phyloP scores from a whole-genome alignment of 2,113 vertebrate species.

The Chitala chitala region DNA sequence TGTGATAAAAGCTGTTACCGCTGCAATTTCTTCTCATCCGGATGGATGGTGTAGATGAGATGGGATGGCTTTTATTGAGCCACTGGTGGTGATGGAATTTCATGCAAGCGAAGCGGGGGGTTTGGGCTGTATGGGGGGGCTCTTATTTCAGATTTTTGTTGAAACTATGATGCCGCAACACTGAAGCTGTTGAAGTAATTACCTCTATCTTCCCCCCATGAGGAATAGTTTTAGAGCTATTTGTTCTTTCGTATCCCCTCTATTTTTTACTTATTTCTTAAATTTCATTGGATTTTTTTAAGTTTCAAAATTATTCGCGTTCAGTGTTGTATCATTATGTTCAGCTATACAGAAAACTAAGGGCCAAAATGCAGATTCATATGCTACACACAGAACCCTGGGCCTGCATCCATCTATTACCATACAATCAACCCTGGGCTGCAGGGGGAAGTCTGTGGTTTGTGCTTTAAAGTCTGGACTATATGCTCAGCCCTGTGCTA shows the following conservation, averaged over 20 bases:
- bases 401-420: too few species aligned
- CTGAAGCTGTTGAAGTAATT: neutral
- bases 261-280: neutral
- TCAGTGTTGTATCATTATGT: neutral
- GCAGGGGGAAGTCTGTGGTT: too few species aligned
- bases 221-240: neutral
- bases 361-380: neutral
- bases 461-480: neutral
- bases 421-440: neutral
- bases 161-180: neutral
- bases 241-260: constrained; percentile 8
- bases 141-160: neutral
- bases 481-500: neutral
- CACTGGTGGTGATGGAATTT: neutral
- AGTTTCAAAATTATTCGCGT: neutral
- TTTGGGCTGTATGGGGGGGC: neutral
- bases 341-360: neutral
- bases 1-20: too few species aligned
- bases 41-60: neutral
- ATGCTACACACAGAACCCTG: neutral
- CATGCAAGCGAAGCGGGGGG: neutral
- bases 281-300: too few species aligned
- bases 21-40: neutral
- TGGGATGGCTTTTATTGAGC: neutral
- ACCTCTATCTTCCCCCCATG: neutral